A percentile compares a stretch with the other conserved stretches of the same genome.
Conservation (phyloP, 2,888 invertebrate species). For the Adelognathus sp. region DNA sequence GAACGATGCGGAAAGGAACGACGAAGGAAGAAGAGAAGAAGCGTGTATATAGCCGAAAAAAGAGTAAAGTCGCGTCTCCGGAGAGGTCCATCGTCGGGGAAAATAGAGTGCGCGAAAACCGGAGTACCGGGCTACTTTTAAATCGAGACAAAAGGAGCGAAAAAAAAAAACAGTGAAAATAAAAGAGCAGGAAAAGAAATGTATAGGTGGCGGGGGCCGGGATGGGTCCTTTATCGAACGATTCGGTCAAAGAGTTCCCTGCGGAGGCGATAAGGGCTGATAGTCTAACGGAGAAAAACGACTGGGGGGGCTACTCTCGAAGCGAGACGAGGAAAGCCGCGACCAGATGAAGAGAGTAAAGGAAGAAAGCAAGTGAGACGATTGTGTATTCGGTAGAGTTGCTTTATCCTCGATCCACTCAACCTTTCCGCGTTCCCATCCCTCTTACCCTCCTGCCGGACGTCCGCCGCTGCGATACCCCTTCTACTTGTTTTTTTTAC, state of each 20-base stretch:
- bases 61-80: constrained; percentile 49
- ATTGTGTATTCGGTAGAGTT: constrained; percentile 46
- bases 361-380: constrained; percentile 3
- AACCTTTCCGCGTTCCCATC: constrained; percentile 24
- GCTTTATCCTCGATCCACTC: constrained; percentile 46
- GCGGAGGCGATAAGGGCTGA: constrained; percentile 74
- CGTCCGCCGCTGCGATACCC: constrained; percentile 37
- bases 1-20: not conserved
- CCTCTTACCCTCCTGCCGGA: constrained; percentile 2
- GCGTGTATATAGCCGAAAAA: constrained; percentile 18
- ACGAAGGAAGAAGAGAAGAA: constrained; percentile 31
- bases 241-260: constrained; percentile 77
- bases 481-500: constrained; percentile 35
- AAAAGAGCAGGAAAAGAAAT: constrained; percentile 13
- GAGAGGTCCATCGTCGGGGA: constrained; percentile 67
- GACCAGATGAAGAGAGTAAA: constrained; percentile 26
- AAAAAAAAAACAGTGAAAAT: not conserved
- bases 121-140: constrained; percentile 66
- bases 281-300: constrained; percentile 65
- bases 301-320: constrained; percentile 26
- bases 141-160: constrained; percentile 67
- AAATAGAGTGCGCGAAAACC: constrained; percentile 55
- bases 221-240: constrained; percentile 76
- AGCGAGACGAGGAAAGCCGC: constrained; percentile 26
- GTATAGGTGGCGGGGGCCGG: constrained; percentile 62